These are phyloP conservation scores for Cyanoramphus novaezelandiae DNA, from an alignment of 2,113 vertebrate genomes.

Conservation along the genomic window DNA sequence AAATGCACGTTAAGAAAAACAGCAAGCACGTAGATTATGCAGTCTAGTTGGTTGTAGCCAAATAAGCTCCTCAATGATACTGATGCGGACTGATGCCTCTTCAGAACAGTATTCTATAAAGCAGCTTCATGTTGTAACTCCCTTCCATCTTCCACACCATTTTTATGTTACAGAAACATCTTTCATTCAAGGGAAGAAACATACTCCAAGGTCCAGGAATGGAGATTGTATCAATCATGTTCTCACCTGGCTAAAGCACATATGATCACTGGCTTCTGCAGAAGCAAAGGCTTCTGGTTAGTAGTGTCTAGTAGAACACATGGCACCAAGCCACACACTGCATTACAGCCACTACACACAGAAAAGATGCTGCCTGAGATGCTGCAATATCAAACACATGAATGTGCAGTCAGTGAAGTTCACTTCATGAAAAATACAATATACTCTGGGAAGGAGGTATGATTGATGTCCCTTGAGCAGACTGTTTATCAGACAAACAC, in stretches of 20 bases:
- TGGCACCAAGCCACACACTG: not conserved
- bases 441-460: constrained; percentile 66
- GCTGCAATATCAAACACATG: constrained; percentile 35
- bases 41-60: constrained; percentile 11
- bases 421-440: constrained; percentile 81
- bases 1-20: constrained; percentile 66
- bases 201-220: not conserved
- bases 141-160: not conserved
- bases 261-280: not conserved
- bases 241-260: not conserved
- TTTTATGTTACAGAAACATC: not conserved
- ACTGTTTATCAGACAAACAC: constrained; percentile 84
- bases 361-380: constrained; percentile 28
- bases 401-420: constrained; percentile 73
- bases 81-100: not conserved
- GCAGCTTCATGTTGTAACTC: not conserved
- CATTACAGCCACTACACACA: not conserved
- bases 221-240: not conserved
- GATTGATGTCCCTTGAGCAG: constrained; percentile 78
- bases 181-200: not conserved
- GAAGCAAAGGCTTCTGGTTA: not conserved
- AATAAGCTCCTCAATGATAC: not conserved
- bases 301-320: not conserved
- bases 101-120: not conserved
- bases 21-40: constrained; percentile 38